Evolutionary conservation across 2,888 invertebrate genomes (phyloP).

Genomic region (Ganaspis brasiliensis): DNA sequence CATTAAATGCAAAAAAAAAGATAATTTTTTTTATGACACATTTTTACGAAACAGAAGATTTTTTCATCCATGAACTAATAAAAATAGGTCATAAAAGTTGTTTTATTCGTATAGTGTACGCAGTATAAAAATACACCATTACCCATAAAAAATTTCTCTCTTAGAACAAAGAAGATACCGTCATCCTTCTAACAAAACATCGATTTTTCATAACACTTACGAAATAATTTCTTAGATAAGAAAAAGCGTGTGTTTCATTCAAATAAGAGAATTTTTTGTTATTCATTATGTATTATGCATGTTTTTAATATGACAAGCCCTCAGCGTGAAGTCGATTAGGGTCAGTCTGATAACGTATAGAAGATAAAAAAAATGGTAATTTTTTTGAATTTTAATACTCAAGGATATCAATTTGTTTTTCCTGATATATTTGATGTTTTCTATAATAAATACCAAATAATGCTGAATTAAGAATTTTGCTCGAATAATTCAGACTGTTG

Average conservation of each 20-base stretch:
- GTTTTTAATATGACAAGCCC: conserved; percentile 12
- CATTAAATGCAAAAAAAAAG: no score
- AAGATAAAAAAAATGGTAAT: neutral
- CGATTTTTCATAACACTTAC: conserved; percentile 13
- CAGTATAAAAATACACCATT: no score
- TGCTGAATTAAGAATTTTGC: no score
- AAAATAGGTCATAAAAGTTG: no score
- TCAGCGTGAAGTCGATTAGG: conserved; percentile 15
- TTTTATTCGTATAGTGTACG: no score
- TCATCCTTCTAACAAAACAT: neutral
- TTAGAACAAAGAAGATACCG: neutral
- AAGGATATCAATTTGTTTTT: no score
- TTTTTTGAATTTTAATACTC: conserved; percentile 6
- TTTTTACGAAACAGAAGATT: no score
- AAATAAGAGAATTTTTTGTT: conserved; percentile 7
- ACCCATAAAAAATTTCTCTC: neutral
- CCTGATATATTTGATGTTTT: no score
- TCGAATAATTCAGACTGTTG: neutral
- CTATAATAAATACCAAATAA: no score
- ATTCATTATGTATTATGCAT: conserved; percentile 20
- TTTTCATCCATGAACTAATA: no score
- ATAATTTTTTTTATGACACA: no score
- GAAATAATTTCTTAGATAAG: conserved; percentile 18
- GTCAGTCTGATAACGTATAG: conserved; percentile 5
- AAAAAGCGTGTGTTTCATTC: neutral